A percentile compares a stretch with the other conserved stretches of the same genome.
phyloP scores from a whole-genome alignment of 2,888 invertebrate species.

The Brachyptera putata region DNA sequence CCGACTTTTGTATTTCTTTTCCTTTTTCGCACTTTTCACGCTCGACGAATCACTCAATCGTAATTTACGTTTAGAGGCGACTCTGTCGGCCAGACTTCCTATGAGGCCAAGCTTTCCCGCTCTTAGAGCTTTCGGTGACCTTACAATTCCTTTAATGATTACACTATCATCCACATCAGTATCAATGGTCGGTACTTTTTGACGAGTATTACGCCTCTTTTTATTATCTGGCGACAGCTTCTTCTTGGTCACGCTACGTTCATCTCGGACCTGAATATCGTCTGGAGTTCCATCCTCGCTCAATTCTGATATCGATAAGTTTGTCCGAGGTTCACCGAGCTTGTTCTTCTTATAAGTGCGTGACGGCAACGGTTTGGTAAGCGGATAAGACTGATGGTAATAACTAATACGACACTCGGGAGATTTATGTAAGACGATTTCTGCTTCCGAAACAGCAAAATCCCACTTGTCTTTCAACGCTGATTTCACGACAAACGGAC shows the following conservation, averaged over 20 bases:
- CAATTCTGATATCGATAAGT: background rate
- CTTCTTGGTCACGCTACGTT: too few relatives aligned
- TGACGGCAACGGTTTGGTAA: background rate
- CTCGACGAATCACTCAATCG: too few relatives aligned
- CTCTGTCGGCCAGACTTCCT: background rate
- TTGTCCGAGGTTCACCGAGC: too few relatives aligned
- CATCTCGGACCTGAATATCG: too few relatives aligned
- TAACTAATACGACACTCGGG: background rate
- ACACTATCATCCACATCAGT: too few relatives aligned
- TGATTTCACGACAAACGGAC: slow-evolving; percentile 53
- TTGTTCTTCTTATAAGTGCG: background rate
- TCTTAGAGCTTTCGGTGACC: background rate
- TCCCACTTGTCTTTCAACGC: slow-evolving; percentile 60
- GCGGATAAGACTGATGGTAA: background rate
- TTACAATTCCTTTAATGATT: too few relatives aligned
- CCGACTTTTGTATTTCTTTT: too few relatives aligned
- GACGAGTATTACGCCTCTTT: too few relatives aligned
- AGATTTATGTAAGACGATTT: slow-evolving; percentile 46
- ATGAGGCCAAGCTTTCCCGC: background rate
- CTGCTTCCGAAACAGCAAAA: slow-evolving; percentile 71
- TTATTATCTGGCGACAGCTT: too few relatives aligned
- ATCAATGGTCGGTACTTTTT: too few relatives aligned
- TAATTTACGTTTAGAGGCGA: background rate
- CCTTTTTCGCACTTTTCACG: too few relatives aligned
- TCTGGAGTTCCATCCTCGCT: background rate